Evolutionary conservation across 2,113 vertebrate species (phyloP).

Genomic region (Paratilapia polleni): DNA sequence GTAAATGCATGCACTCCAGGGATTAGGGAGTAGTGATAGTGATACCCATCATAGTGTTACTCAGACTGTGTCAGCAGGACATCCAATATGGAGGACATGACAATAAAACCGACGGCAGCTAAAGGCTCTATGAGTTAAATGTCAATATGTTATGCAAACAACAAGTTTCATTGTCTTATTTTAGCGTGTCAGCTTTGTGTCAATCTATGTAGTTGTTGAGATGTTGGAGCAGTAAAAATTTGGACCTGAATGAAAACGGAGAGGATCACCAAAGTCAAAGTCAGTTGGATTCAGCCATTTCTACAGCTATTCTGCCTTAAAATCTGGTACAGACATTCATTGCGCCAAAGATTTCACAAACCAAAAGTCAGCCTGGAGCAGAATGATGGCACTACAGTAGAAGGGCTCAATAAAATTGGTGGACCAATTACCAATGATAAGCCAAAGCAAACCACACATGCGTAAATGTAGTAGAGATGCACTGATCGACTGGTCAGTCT

Average conservation of each 20-base stretch:
- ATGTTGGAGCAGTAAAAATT: too few relatives aligned
- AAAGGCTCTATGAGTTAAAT: neutral
- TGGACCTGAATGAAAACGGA: too few relatives aligned
- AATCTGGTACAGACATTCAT: too few relatives aligned
- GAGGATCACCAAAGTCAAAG: too few relatives aligned
- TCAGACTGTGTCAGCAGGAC: too few relatives aligned
- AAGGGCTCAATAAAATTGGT: neutral
- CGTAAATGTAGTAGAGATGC: too few relatives aligned
- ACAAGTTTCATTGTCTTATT: neutral
- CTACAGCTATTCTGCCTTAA: too few relatives aligned
- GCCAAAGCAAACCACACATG: too few relatives aligned
- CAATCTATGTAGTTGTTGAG: too few relatives aligned
- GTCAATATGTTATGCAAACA: neutral
- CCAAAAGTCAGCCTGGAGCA: neutral
- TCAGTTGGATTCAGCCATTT: too few relatives aligned
- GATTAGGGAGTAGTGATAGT: neutral
- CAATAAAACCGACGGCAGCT: neutral
- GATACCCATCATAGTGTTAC: neutral
- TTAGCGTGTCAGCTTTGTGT: neutral
- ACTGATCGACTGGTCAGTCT: too few relatives aligned
- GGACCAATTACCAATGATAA: too few relatives aligned
- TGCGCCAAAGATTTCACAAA: neutral
- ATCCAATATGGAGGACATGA: neutral
- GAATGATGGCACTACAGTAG: neutral
- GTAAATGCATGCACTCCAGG: neutral